Evolutionary conservation across 2,797 vertebrate species (phyloP), one percentile per base, ranked within the genome.

Genomic region (Pseudochirops cupreus): DNA sequence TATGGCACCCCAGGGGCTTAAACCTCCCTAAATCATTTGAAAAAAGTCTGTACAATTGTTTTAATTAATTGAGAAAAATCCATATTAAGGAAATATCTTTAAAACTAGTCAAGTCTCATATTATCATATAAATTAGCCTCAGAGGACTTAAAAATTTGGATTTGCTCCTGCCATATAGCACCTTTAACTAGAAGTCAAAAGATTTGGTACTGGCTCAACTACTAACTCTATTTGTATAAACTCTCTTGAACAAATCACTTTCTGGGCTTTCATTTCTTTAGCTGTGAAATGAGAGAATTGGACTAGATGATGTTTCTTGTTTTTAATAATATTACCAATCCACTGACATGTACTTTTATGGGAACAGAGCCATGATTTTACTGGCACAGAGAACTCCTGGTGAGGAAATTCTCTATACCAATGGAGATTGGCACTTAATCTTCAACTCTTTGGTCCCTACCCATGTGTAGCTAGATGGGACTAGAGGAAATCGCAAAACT

Each of bases 51-150:
- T 53, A 56, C 3, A 91, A 93, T 92, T 95, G 56, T n/a, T 96
- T 59, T 94, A 91, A 93, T 97, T 95, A 96, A 95, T 97, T 62
- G 67, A 89, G 94, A 96, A 54, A 29, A 91, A 7, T 93, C 93
- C 21, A 46, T 58, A 55, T 92, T 95, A 95, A 95, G 91, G 50
- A 97, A 96, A 94, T 95, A 54, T 39, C 91, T 91, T 62, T 91
- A 10, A 95, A 96, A 94, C 26, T 93, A 62, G 87, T 82, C 26
- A 94, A 50, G 67, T 93, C 54, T 91, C 82, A 59, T 57, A 52
- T 62, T 96, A 29, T 91, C 94, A 82, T 54, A 12, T 67, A n/a
- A 55, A 90, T 87, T 87, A 26, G 39, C 74, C 24, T 87, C 24
- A 50, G 74, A 87, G 9, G 21, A 87, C 46, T 87, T 46, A 87